Conservation (phyloP, 2,797 vertebrate species). For the Hyperoplus immaculatus region DNA sequence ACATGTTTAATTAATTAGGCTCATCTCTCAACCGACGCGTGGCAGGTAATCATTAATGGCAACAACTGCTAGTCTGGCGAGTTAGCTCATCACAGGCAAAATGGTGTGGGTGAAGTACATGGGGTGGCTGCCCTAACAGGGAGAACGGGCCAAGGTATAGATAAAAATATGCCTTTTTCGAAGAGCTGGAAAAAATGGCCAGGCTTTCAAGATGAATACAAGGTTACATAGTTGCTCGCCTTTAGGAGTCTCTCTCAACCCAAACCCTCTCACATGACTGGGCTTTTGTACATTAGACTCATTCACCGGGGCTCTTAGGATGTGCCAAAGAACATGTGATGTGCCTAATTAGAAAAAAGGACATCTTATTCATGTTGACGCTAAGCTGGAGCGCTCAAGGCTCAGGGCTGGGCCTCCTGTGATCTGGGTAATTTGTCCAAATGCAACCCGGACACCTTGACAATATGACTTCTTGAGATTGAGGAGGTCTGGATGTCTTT, state of each 20-base stretch:
- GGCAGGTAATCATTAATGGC: slow-evolving; percentile 78
- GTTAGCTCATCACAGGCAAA: slow-evolving; percentile 46
- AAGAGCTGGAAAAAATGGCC: slow-evolving; percentile 25
- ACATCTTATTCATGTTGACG: slow-evolving; percentile 60
- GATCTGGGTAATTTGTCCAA: slow-evolving; percentile 66
- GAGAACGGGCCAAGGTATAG: slow-evolving; percentile 12
- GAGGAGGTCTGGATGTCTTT: slow-evolving; percentile 32
- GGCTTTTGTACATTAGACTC: slow-evolving; percentile 60
- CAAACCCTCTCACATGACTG: slow-evolving; percentile 61
- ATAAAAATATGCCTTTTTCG: slow-evolving; percentile 44
- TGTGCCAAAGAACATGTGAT: slow-evolving; percentile 47
- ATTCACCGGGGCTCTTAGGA: slow-evolving; percentile 22
- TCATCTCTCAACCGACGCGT: slow-evolving; percentile 50
- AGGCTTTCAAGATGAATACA: slow-evolving; percentile 32
- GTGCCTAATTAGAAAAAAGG: slow-evolving; percentile 59
- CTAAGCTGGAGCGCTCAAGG: slow-evolving; percentile 32
- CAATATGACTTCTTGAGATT: slow-evolving; percentile 37
- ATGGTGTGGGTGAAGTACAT: slow-evolving; percentile 37
- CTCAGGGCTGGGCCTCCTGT: slow-evolving; percentile 47
- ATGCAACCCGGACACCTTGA: slow-evolving; percentile 36
- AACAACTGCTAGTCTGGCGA: slow-evolving; percentile 49
- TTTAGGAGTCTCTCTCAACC: slow-evolving; percentile 35
- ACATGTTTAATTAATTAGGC: slow-evolving; percentile 78
- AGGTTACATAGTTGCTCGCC: slow-evolving; percentile 27
- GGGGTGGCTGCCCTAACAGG: slow-evolving; percentile 25